Conservation (phyloP, 2,797 vertebrate species). For the Adrianichthys oophorus region DNA sequence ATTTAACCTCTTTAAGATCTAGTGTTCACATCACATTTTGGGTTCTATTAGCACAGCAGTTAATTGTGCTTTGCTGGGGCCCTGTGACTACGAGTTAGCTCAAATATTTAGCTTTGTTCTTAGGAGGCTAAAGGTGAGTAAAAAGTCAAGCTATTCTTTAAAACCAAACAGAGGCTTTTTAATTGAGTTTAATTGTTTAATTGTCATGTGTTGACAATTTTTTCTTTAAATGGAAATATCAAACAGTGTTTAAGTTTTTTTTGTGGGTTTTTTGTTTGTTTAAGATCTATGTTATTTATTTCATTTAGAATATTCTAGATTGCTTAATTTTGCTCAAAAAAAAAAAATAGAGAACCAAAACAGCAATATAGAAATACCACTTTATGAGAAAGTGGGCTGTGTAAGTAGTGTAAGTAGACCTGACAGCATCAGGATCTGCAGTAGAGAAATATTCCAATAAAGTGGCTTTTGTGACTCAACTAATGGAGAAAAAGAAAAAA, state of each 20-base stretch:
- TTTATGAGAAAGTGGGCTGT: no score
- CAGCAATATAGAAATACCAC: no score
- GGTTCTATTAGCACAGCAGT: no score
- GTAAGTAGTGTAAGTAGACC: no score
- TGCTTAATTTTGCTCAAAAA: not conserved
- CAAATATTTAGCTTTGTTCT: no score
- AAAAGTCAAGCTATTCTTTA: not conserved
- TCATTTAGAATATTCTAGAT: not conserved
- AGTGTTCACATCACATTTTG: no score
- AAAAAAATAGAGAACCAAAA: no score
- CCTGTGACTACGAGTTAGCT: no score
- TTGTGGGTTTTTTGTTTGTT: not conserved
- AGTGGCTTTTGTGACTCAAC: conserved; percentile 14
- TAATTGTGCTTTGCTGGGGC: no score
- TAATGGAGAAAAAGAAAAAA: conserved; percentile 14
- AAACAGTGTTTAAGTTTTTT: not conserved
- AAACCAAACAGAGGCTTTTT: not conserved
- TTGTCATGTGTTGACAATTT: not conserved
- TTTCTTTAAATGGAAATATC: not conserved
- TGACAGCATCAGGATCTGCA: no score
- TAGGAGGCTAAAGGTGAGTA: not conserved
- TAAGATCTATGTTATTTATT: not conserved
- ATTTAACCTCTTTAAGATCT: no score
- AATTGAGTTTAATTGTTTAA: not conserved
- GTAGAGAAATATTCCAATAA: no score